These are phyloP conservation scores for Hyles euphorbiae DNA, from an alignment of 1,140 invertebrate genomes.

Conservation along the genomic window DNA sequence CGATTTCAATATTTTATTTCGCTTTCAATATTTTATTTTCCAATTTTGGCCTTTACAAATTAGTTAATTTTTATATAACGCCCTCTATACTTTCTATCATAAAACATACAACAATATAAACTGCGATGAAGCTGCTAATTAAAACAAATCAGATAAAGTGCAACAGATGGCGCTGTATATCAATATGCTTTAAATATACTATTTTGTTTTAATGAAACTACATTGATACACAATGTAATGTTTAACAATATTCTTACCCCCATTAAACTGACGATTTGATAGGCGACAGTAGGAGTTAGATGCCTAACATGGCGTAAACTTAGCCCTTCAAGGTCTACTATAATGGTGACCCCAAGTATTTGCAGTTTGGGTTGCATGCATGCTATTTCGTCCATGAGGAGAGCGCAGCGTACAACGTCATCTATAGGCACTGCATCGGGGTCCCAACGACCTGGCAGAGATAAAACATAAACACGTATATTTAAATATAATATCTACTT, in stretches of 20 bases:
- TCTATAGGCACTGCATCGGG: conserved; percentile 78
- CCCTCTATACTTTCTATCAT: too few relatives aligned
- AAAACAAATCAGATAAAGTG: too few relatives aligned
- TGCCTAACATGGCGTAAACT: conserved; percentile 81
- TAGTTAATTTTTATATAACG: too few relatives aligned
- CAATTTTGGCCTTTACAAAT: too few relatives aligned
- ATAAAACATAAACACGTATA: conserved; percentile 11
- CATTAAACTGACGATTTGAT: conserved; percentile 57
- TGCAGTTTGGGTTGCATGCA: conserved; percentile 83
- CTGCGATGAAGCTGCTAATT: too few relatives aligned
- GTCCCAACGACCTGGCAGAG: conserved; percentile 80
- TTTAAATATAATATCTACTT: neutral
- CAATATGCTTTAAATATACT: neutral
- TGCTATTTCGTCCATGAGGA: conserved; percentile 82
- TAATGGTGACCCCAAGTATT: conserved; percentile 82
- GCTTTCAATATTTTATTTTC: too few relatives aligned
- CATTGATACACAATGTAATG: conserved; percentile 6
- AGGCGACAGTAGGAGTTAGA: conserved; percentile 63
- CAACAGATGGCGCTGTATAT: conserved; percentile 1
- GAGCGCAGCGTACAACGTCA: conserved; percentile 83
- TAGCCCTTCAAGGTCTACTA: conserved; percentile 83
- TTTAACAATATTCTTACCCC: conserved; percentile 29
- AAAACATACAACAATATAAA: too few relatives aligned
- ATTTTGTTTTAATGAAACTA: neutral
- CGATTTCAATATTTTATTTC: too few relatives aligned